These are phyloP conservation scores for Tetragnatha versicolor DNA, from an alignment of 1,140 invertebrate species.

Conservation along the genomic window DNA sequence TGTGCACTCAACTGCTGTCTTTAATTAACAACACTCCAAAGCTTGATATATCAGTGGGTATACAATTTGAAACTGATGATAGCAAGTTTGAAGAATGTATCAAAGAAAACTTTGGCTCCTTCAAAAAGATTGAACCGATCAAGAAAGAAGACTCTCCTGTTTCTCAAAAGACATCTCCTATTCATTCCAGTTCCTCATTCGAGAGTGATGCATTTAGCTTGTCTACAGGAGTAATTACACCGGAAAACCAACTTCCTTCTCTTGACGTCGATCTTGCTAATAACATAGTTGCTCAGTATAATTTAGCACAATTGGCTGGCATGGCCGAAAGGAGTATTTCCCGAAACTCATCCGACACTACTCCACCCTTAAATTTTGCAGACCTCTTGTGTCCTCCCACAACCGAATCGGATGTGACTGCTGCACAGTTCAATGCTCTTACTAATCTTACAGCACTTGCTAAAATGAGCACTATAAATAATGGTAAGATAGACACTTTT, in stretches of 20 bases:
- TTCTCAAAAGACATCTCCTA: conserved; percentile 59
- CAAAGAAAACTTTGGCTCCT: conserved; percentile 65
- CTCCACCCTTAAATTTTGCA: conserved; percentile 55
- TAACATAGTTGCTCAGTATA: conserved; percentile 57
- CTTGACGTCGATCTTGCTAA: conserved; percentile 53
- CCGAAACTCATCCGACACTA: conserved; percentile 61
- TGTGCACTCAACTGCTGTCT: conserved; percentile 76
- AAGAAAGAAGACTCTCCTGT: conserved; percentile 29
- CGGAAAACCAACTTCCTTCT: conserved; percentile 56
- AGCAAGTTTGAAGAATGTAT: conserved; percentile 76
- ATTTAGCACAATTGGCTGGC: conserved; percentile 56
- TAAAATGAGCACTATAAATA: conserved; percentile 73
- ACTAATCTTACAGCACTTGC: conserved; percentile 88
- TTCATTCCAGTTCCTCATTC: conserved; percentile 62
- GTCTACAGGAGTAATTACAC: conserved; percentile 65
- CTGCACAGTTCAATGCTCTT: conserved; percentile 70
- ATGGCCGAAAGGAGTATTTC: conserved; percentile 59
- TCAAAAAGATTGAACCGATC: conserved; percentile 53
- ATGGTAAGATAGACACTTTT: no score
- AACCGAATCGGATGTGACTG: conserved; percentile 31
- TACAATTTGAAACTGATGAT: conserved; percentile 83
- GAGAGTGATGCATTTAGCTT: conserved; percentile 63
- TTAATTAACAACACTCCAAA: conserved; percentile 82
- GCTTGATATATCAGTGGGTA: conserved; percentile 76
- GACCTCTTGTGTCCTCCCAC: conserved; percentile 64